Percentiles rank a stretch among this genome's conserved stretches.
These are phyloP conservation scores for Phrynosoma platyrhinos DNA, from an alignment of 2,113 vertebrate species.

Conservation along the genomic window DNA sequence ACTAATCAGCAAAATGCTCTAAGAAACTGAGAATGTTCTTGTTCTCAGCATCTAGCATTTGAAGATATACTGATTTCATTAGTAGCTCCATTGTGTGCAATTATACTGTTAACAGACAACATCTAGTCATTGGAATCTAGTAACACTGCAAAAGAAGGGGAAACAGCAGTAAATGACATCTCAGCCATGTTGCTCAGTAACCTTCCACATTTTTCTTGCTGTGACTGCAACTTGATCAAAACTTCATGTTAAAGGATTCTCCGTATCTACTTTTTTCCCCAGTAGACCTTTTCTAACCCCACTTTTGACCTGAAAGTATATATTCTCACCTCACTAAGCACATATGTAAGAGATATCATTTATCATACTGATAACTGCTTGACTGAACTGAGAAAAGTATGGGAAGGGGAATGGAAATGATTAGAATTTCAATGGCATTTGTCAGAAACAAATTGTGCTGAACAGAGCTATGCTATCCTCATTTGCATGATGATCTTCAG, in stretches of 20 bases:
- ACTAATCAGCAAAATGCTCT: not conserved
- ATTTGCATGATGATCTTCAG: too few species aligned
- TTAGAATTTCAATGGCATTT: too few species aligned
- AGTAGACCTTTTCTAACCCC: constrained; percentile 10
- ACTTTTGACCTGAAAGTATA: constrained; percentile 8
- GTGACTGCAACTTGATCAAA: constrained; percentile 26
- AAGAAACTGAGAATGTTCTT: not conserved
- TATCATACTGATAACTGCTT: constrained; percentile 6
- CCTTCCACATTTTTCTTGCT: constrained; percentile 41
- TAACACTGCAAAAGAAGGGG: not conserved
- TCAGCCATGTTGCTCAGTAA: constrained; percentile 32
- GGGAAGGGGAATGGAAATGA: constrained; percentile 18
- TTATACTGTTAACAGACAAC: not conserved
- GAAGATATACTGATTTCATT: not conserved
- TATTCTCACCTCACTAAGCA: constrained; percentile 6
- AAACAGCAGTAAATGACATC: constrained; percentile 43
- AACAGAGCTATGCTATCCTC: too few species aligned
- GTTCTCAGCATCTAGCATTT: not conserved
- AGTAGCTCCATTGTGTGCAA: not conserved
- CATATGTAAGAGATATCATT: fast-evolving
- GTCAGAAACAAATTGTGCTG: too few species aligned
- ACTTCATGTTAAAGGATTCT: constrained; percentile 33
- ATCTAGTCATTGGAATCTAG: not conserved
- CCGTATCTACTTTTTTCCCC: not conserved
- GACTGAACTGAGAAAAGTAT: not conserved